Evolutionary conservation across 2,113 vertebrate genomes (phyloP).

Genomic region (Rhinolophus sinicus): DNA sequence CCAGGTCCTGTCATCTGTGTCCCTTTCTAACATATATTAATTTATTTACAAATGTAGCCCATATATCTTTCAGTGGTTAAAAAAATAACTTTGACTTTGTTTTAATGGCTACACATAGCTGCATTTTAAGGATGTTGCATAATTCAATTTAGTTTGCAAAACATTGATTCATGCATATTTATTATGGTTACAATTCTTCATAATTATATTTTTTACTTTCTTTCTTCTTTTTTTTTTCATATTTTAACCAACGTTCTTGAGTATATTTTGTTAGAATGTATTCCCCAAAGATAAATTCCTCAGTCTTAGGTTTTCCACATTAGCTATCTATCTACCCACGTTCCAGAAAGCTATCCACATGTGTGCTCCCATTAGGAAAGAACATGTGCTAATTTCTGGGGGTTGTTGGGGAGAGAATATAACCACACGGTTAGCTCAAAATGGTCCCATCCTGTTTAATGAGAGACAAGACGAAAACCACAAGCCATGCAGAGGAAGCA

Average conservation of each 20-base stretch:
- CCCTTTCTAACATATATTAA: neutral
- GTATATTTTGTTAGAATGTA: neutral
- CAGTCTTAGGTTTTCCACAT: neutral
- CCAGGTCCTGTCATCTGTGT: fast-evolving
- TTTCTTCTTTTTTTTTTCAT: neutral
- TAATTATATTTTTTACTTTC: neutral
- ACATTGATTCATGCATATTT: neutral
- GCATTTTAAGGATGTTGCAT: neutral
- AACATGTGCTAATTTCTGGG: neutral
- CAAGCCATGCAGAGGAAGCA: neutral
- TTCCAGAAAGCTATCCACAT: neutral
- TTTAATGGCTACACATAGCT: neutral
- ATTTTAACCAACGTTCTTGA: neutral
- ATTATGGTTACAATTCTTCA: neutral
- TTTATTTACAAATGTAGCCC: neutral
- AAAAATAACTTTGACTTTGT: neutral
- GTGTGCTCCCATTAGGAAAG: too few species aligned
- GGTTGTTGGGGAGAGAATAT: too few species aligned
- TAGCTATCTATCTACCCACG: neutral
- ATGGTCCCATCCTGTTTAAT: neutral
- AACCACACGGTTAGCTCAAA: neutral
- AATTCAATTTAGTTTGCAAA: neutral
- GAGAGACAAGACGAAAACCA: neutral
- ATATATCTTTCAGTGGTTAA: neutral
- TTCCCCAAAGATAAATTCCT: neutral